Base-by-base conservation (phyloP, 2,113 vertebrate genomes). In the Phaethornis superciliosus region DNA sequence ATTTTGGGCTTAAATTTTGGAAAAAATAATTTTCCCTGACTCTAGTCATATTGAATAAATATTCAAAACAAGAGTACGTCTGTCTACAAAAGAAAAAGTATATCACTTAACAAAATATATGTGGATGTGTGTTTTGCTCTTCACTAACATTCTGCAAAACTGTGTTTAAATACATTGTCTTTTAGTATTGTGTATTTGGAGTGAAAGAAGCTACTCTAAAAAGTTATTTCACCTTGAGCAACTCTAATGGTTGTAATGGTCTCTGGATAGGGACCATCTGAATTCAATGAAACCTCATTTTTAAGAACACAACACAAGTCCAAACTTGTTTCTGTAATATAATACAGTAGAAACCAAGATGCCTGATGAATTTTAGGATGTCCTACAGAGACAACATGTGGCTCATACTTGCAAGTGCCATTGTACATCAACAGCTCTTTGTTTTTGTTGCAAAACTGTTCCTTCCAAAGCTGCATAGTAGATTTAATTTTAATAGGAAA, bases 401-500 rank as follows among this genome's bases (percentile, higher is more conserved):
- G 80, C 46, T 94, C 28, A 32, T 58, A 52, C 35, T 86, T 92
- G 32, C 33, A 69, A 86, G 15, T 44, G 33, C 42, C 63, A 90
- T 74, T 76, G 56, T 59, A 26, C 60, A 55, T 67, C 15, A 3
- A 55, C 22, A 65, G 56, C 15, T 90, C 35, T 76, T 93, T 92
- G 44, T 6, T 93, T 93, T 71, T 81, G 24, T 62, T 68, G 20
- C 49, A 72, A 87, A 81, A 13, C 15, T 77, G 32, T 58, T 37
- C 70, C 22, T 82, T 87, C 91, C 70, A 94, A 87, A 92, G 19
- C 59, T 87, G 64, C 30, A 54, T 77, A 7, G 51, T 44, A 82
- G 46, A 87, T 71, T 89, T 85, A 84, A 84, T 96, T 95, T 93
- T 79, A 88, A 76, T 55, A 85, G 70, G 20, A 63, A 72, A 30